These are phyloP conservation scores for Oscheius sp. DNA, from an alignment of 2,888 invertebrate genomes.

Conservation along the genomic window DNA sequence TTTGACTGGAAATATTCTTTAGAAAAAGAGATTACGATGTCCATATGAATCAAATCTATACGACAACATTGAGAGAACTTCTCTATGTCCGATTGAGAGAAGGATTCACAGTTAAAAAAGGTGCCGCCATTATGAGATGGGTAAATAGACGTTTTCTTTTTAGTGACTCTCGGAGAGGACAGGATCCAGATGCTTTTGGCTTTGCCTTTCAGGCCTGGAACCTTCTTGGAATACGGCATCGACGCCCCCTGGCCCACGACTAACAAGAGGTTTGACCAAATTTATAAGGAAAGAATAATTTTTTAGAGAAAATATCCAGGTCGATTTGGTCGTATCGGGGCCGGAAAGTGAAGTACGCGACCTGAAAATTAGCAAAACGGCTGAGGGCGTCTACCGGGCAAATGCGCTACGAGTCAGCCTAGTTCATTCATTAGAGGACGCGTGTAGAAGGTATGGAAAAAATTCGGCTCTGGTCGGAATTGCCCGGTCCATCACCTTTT, in stretches of 20 bases:
- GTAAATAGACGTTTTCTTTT: not conserved
- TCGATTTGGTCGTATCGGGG: constrained; percentile 60
- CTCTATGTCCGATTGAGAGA: constrained; percentile 83
- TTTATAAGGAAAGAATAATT: not conserved
- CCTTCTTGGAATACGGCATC: constrained; percentile 81
- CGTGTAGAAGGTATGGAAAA: constrained; percentile 27
- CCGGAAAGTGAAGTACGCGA: constrained; percentile 83
- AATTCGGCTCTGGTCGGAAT: not conserved
- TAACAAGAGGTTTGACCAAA: constrained; percentile 1
- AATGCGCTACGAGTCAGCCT: constrained; percentile 43
- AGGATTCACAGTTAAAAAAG: constrained; percentile 81
- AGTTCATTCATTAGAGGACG: constrained; percentile 36
- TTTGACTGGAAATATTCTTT: not conserved
- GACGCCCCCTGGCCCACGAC: constrained; percentile 74
- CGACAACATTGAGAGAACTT: constrained; percentile 77
- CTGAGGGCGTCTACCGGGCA: constrained; percentile 10
- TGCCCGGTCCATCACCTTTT: too few relatives aligned
- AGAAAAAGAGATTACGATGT: constrained; percentile 20
- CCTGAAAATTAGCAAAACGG: constrained; percentile 73
- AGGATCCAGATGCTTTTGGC: constrained; percentile 79
- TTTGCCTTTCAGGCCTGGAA: constrained; percentile 82
- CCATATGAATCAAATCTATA: constrained; percentile 35
- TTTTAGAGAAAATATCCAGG: constrained; percentile 44
- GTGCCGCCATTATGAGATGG: too few relatives aligned
- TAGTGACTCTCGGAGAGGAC: constrained; percentile 73